These are phyloP conservation scores for Stenotaenia linearis DNA, from an alignment of 2,888 invertebrate species.

Conservation along the genomic window DNA sequence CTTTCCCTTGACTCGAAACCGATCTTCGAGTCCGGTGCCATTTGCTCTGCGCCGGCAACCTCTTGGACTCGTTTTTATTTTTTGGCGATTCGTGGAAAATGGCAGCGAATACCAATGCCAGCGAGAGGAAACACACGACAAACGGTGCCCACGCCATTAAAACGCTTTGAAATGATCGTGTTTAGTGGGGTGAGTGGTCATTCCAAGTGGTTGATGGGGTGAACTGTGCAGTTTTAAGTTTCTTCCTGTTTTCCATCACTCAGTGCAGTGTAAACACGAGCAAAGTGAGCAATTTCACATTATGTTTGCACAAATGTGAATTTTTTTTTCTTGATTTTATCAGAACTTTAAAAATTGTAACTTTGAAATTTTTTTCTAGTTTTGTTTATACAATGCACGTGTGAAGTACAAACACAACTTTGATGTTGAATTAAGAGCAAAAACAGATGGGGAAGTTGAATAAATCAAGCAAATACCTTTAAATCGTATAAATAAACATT, in stretches of 20 bases:
- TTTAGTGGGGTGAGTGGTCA: background rate
- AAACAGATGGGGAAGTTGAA: too few species aligned
- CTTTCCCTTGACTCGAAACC: background rate
- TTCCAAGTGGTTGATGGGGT: background rate
- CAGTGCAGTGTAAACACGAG: background rate
- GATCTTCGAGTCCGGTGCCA: background rate
- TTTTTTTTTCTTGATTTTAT: too few species aligned
- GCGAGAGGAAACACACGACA: background rate
- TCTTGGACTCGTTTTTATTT: background rate
- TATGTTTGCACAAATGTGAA: too few species aligned
- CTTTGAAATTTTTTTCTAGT: too few species aligned
- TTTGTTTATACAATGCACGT: too few species aligned
- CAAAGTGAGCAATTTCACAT: too few species aligned
- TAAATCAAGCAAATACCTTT: too few species aligned
- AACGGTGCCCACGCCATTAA: background rate
- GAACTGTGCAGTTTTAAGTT: background rate
- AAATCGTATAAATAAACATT: too few species aligned
- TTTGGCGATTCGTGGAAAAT: background rate
- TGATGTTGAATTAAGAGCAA: too few species aligned
- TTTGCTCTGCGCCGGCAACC: background rate
- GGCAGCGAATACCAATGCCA: background rate
- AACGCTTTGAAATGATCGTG: background rate
- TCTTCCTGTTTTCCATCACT: background rate
- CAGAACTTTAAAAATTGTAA: too few species aligned
- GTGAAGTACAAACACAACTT: too few species aligned